A percentile compares a stretch with the other conserved stretches of the same genome.
Evolutionary conservation across 2,113 vertebrate genomes (phyloP).

Genomic region (Calidris pugnax): DNA sequence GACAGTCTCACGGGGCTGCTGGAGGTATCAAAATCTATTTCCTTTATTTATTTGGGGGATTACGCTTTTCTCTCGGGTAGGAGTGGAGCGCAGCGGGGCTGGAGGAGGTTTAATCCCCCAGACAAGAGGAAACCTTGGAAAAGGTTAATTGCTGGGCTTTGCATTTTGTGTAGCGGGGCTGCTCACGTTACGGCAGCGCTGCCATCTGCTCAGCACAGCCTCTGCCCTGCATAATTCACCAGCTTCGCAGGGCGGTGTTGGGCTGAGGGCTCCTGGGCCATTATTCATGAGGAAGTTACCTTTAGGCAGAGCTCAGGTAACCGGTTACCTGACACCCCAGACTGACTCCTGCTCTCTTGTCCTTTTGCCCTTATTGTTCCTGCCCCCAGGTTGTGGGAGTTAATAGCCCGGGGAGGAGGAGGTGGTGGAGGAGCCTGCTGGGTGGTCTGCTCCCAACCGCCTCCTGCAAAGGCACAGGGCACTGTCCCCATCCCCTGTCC

Average conservation of each 20-base stretch:
- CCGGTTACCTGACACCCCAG: conserved; percentile 57
- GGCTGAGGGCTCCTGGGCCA: conserved; percentile 20
- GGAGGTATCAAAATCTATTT: neutral
- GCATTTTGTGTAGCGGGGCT: neutral
- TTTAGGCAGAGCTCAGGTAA: conserved; percentile 69
- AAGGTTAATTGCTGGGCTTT: conserved; percentile 71
- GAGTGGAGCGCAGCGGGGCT: neutral
- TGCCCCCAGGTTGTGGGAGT: neutral
- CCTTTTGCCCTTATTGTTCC: conserved; percentile 66
- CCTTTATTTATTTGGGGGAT: conserved; percentile 45
- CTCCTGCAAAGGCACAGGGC: neutral
- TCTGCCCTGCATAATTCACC: conserved; percentile 73
- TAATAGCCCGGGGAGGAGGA: neutral
- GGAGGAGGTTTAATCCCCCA: conserved; percentile 52
- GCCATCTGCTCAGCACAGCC: conserved; percentile 65
- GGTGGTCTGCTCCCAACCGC: neutral
- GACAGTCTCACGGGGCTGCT: neutral
- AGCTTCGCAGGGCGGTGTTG: neutral
- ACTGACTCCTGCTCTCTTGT: conserved; percentile 56
- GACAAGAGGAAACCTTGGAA: conserved; percentile 59
- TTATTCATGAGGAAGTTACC: conserved; percentile 75
- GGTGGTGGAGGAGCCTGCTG: neutral
- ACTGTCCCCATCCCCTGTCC: neutral
- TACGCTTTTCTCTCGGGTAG: neutral
- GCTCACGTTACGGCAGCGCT: conserved; percentile 64